phyloP scores from a whole-genome alignment of 1,140 invertebrate genomes.

The Drosophila tristis region DNA sequence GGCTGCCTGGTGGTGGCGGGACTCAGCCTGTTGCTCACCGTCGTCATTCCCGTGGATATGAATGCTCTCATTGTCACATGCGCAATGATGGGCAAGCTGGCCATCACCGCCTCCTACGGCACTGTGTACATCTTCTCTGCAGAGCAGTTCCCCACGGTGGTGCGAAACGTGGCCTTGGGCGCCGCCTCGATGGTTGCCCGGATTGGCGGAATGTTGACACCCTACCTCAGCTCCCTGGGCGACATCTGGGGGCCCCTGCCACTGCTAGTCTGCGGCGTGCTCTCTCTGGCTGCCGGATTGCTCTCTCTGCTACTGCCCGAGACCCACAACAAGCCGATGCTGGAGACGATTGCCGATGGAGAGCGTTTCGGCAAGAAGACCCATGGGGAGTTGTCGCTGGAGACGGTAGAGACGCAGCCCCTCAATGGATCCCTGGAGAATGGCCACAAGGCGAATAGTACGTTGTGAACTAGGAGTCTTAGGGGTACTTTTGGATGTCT shows the following conservation, averaged over 20 bases:
- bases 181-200: slow-evolving; percentile 91
- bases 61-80: slow-evolving; percentile 87
- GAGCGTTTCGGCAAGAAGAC: slow-evolving; percentile 87
- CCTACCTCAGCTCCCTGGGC: slow-evolving; percentile 88
- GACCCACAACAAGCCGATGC: slow-evolving; percentile 90
- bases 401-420: slow-evolving; percentile 63
- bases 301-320: slow-evolving; percentile 90
- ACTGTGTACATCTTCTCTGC: slow-evolving; percentile 92
- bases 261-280: slow-evolving; percentile 89
- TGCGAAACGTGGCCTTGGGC: slow-evolving; percentile 91
- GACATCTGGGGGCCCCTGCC: slow-evolving; percentile 88
- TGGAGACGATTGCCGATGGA: slow-evolving; percentile 90
- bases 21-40: slow-evolving; percentile 86
- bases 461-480: background rate
- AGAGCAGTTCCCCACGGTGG: slow-evolving; percentile 93
- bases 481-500: background rate
- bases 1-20: slow-evolving; percentile 90
- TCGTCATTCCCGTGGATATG: slow-evolving; percentile 86
- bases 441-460: slow-evolving; percentile 47
- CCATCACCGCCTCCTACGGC: slow-evolving; percentile 92
- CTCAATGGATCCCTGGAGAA: slow-evolving; percentile 45
- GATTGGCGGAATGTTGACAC: slow-evolving; percentile 91
- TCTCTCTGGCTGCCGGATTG: slow-evolving; percentile 88
- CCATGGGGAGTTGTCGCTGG: slow-evolving; percentile 49
- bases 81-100: slow-evolving; percentile 93